Conservation (phyloP, 2,797 vertebrate genomes). For the Nannoperca obscura region DNA sequence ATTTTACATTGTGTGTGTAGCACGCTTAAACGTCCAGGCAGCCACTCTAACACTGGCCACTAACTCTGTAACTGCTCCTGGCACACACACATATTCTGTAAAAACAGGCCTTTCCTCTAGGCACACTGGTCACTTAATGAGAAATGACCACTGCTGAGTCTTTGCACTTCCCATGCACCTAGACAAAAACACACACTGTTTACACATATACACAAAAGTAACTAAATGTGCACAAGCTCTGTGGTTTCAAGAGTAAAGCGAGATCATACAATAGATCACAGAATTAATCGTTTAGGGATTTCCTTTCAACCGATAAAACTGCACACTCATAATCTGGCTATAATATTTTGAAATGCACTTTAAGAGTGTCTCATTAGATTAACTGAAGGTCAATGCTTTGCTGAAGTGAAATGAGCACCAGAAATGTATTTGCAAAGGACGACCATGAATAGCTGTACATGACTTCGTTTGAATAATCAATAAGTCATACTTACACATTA, state of each 20-base stretch:
- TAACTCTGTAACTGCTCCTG: constrained; percentile 41
- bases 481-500: constrained; percentile 31
- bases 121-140: constrained; percentile 76
- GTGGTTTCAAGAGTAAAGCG: constrained; percentile 20
- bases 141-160: constrained; percentile 79
- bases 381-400: constrained; percentile 9
- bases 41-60: constrained; percentile 41
- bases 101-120: constrained; percentile 58
- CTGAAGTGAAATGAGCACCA: not conserved
- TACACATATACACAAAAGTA: constrained; percentile 30
- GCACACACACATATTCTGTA: constrained; percentile 39
- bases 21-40: constrained; percentile 67
- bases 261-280: not conserved
- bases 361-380: constrained; percentile 18
- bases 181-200: constrained; percentile 38
- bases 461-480: constrained; percentile 55
- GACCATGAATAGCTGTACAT: not conserved
- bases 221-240: constrained; percentile 9
- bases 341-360: constrained; percentile 34
- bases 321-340: constrained; percentile 16
- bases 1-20: constrained; percentile 59
- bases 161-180: constrained; percentile 42
- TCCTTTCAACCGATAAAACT: constrained; percentile 23
- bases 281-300: constrained; percentile 22
- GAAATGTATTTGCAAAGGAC: not conserved